These are phyloP conservation scores for Epinephelus lanceolatus DNA, from an alignment of 2,113 vertebrate species.

Conservation along the genomic window DNA sequence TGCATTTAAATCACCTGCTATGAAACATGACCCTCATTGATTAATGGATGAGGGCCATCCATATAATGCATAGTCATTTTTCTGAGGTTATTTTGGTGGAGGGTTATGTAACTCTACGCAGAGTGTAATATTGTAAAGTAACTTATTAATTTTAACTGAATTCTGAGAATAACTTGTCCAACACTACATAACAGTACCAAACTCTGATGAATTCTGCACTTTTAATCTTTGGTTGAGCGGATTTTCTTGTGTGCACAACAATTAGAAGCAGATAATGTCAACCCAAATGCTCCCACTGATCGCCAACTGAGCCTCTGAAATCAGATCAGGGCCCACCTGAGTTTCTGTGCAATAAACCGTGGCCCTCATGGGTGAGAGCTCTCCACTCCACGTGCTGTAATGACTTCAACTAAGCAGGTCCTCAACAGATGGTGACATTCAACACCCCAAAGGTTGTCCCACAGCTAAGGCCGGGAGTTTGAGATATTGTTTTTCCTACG, in stretches of 20 bases:
- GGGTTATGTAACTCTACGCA: too few species aligned
- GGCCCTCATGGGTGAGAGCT: slow-evolving; percentile 39
- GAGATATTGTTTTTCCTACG: slow-evolving; percentile 60
- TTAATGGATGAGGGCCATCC: too few species aligned
- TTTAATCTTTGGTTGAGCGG: not conserved
- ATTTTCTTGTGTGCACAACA: slow-evolving; percentile 34
- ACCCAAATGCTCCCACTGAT: slow-evolving; percentile 45
- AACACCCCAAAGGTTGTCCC: slow-evolving; percentile 71
- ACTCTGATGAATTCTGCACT: not conserved
- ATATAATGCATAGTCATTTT: too few species aligned
- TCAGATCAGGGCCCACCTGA: slow-evolving; percentile 70
- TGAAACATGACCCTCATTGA: too few species aligned
- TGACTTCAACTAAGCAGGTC: slow-evolving; percentile 64
- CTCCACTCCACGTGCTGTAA: slow-evolving; percentile 53
- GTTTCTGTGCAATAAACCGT: slow-evolving; percentile 73
- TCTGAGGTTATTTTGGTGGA: too few species aligned
- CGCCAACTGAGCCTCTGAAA: slow-evolving; percentile 57
- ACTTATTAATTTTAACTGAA: too few species aligned
- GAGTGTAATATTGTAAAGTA: too few species aligned
- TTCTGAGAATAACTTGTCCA: too few species aligned
- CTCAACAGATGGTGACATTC: slow-evolving; percentile 84
- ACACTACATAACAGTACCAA: too few species aligned
- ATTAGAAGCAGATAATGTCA: slow-evolving; percentile 59
- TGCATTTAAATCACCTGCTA: too few species aligned
- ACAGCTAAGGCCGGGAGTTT: slow-evolving; percentile 38